phyloP scores from a whole-genome alignment of 2,797 vertebrate species.

The Amphiprion clarkii region DNA sequence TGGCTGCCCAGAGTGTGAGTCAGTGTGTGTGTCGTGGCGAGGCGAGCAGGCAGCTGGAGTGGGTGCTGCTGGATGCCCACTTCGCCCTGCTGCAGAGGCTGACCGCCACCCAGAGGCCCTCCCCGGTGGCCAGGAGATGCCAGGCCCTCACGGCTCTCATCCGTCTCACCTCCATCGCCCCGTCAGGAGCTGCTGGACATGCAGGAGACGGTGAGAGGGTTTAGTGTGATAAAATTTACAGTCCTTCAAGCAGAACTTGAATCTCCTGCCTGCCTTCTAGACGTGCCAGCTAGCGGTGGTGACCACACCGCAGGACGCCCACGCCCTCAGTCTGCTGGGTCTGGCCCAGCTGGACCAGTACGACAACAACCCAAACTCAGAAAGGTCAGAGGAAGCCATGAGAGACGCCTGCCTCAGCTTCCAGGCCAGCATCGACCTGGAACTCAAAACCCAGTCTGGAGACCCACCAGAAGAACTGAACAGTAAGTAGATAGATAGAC shows the following conservation, averaged over 20 bases:
- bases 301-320: constrained; percentile 67
- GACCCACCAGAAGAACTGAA: constrained; percentile 70
- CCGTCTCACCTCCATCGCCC: constrained; percentile 67
- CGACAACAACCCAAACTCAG: constrained; percentile 67
- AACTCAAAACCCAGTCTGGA: constrained; percentile 66
- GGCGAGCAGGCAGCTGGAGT: constrained; percentile 81
- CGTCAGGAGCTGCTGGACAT: constrained; percentile 71
- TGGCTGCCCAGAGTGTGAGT: constrained; percentile 79
- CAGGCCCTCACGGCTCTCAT: constrained; percentile 65
- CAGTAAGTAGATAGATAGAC: constrained; percentile 62
- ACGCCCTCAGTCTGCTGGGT: constrained; percentile 77
- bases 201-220: constrained; percentile 70
- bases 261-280: constrained; percentile 42
- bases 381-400: constrained; percentile 52
- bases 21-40: constrained; percentile 74
- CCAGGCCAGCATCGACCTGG: constrained; percentile 81
- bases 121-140: constrained; percentile 72
- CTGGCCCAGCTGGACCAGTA: constrained; percentile 78
- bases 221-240: not conserved
- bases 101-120: constrained; percentile 49
- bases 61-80: constrained; percentile 78
- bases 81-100: constrained; percentile 81
- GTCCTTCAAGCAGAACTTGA: not conserved
- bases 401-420: constrained; percentile 77
- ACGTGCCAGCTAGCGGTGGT: constrained; percentile 77